Evolutionary conservation across 2,888 invertebrate genomes (phyloP).

Genomic region (Tinea trinotella): DNA sequence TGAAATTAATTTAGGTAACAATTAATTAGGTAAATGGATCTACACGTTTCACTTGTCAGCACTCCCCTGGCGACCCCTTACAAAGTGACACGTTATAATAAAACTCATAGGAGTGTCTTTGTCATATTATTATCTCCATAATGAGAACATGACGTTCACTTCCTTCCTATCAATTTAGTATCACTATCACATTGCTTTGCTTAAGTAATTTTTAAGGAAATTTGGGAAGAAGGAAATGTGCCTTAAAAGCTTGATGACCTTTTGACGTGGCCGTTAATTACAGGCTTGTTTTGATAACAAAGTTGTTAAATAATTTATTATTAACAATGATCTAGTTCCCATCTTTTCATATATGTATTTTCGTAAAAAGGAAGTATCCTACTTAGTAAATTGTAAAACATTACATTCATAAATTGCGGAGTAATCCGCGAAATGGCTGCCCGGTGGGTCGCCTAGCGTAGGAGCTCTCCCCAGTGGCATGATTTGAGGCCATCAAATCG

Average conservation of each 20-base stretch:
- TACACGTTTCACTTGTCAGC: slow-evolving; percentile 33
- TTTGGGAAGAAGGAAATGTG: background rate
- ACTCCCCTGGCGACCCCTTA: slow-evolving; percentile 30
- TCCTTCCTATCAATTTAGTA: slow-evolving; percentile 14
- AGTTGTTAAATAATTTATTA: background rate
- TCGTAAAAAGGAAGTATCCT: background rate
- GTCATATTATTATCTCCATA: slow-evolving; percentile 13
- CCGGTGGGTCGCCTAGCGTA: slow-evolving; percentile 48
- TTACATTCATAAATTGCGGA: slow-evolving; percentile 12
- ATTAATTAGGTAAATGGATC: slow-evolving; percentile 42
- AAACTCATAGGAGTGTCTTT: slow-evolving; percentile 15
- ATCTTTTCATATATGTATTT: background rate
- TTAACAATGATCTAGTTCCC: too few species aligned
- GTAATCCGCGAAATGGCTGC: slow-evolving; percentile 18
- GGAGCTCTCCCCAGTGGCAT: slow-evolving; percentile 54
- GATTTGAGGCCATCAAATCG: slow-evolving; percentile 71
- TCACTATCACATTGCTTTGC: slow-evolving; percentile 10
- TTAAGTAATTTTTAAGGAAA: slow-evolving; percentile 1
- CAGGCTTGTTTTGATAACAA: slow-evolving; percentile 1
- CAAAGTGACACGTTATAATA: slow-evolving; percentile 7
- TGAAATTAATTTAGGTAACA: slow-evolving; percentile 12
- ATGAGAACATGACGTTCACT: slow-evolving; percentile 15
- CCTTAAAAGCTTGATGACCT: slow-evolving; percentile 1
- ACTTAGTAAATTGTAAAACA: background rate
- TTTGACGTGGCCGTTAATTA: slow-evolving; percentile 1